Evolutionary conservation across 1,140 invertebrate genomes (phyloP).

Genomic region (Frieseomelitta varia): DNA sequence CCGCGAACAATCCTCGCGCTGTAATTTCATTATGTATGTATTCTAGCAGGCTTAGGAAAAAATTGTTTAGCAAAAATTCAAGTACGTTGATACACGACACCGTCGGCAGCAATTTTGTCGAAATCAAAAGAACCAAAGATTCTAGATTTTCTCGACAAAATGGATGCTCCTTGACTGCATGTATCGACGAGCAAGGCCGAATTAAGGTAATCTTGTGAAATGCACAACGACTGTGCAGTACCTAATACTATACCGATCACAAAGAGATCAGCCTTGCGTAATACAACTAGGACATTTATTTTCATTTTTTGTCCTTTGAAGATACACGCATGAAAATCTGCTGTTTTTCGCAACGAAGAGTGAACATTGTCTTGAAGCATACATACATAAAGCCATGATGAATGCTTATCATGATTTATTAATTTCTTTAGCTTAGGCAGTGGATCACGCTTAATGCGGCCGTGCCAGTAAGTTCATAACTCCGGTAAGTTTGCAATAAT

Average conservation of each 20-base stretch:
- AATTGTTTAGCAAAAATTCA: slow-evolving; percentile 35
- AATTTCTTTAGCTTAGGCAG: slow-evolving; percentile 23
- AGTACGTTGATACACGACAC: slow-evolving; percentile 1
- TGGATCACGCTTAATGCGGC: slow-evolving; percentile 30
- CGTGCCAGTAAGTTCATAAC: slow-evolving; percentile 5
- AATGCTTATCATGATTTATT: slow-evolving; percentile 18
- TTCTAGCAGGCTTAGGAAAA: slow-evolving; percentile 33
- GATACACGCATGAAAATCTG: slow-evolving; percentile 1
- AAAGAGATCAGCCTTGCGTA: slow-evolving; percentile 24
- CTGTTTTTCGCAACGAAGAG: not conserved
- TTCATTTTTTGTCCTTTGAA: not conserved
- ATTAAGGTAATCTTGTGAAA: slow-evolving; percentile 38
- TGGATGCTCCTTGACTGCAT: not conserved
- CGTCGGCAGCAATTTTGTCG: not conserved
- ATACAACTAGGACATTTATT: slow-evolving; percentile 25
- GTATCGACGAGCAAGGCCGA: slow-evolving; percentile 19
- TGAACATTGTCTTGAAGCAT: slow-evolving; percentile 11
- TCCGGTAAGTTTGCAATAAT: slow-evolving; percentile 3
- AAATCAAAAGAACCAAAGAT: not conserved
- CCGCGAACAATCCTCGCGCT: not conserved
- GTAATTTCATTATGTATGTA: slow-evolving; percentile 29
- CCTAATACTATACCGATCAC: slow-evolving; percentile 31
- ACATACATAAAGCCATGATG: slow-evolving; percentile 6
- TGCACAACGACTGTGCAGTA: slow-evolving; percentile 35
- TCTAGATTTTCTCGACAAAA: not conserved